phyloP scores from a whole-genome alignment of 2,113 vertebrate genomes.

The Tragelaphus scriptus region DNA sequence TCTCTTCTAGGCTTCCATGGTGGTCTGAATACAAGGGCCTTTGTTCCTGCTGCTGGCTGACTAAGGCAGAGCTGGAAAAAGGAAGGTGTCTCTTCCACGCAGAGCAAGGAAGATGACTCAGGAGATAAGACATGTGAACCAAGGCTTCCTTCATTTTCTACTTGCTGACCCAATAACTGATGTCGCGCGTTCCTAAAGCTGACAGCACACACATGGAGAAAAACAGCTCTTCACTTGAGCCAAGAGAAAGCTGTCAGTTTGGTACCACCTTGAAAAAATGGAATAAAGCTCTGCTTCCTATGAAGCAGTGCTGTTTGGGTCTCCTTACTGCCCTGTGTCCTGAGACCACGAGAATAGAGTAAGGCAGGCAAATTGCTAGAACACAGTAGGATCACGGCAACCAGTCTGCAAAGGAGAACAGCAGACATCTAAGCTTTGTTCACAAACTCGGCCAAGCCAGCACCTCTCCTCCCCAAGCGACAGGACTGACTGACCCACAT shows the following conservation, averaged over 20 bases:
- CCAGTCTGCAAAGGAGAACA: not conserved
- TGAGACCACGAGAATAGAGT: not conserved
- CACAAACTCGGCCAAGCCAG: not conserved
- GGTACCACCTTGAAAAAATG: not conserved
- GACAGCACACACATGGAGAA: slow-evolving; percentile 1
- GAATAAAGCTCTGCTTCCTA: not conserved
- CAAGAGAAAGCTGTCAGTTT: not conserved
- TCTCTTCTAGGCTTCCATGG: not conserved
- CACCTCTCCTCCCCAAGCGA: not conserved
- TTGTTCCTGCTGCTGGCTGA: not conserved
- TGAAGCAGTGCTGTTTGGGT: not conserved
- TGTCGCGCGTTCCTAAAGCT: not conserved
- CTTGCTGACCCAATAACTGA: slow-evolving; percentile 31
- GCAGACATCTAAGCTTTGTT: not conserved
- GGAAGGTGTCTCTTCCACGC: not conserved
- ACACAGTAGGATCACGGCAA: not conserved
- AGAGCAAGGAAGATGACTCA: not conserved
- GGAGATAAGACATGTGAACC: not conserved
- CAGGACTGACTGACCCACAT: not conserved
- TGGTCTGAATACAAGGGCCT: not conserved
- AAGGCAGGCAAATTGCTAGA: not conserved
- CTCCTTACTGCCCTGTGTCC: not conserved
- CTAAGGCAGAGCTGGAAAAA: not conserved
- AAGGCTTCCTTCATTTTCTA: not conserved
- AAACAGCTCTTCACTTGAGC: not conserved